Evolutionary conservation across 2,888 invertebrate genomes (phyloP), one percentile per base, ranked within the genome.

Genomic region (Sphaerophoria rueppellii): DNA sequence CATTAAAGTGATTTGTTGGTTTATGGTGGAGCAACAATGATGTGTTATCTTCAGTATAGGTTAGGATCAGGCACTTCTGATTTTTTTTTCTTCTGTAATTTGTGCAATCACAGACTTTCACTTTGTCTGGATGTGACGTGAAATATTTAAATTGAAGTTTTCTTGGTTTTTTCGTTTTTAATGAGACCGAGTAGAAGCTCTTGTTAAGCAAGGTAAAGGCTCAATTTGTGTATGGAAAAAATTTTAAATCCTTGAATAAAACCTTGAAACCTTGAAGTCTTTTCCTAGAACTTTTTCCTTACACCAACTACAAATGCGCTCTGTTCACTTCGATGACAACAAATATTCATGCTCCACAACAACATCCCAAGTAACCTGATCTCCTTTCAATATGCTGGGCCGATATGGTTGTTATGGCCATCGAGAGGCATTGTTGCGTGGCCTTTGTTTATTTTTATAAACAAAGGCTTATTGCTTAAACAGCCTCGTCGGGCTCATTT

Each of bases 1-100:
- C 83, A 69, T 75, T 61, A 75, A 83, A 75, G 83, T 83, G 83
- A 83, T 79, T 79, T 83, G 83, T 79, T 79, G 71, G 70, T 58
- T 80, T 55, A 60, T 34, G 60, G 32, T 67, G 9, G 37, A 16
- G 16, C n/a, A 40, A 46, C 6, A 43, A 43, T 78, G 43, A 43
- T 55, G 63, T 43, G 48, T 48, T 11, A 48, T 16, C 32, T 34
- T 14, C 7, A n/a, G 5, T 60, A n/a, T 37, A 7, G n/a, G n/a
- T 1, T 4, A 7, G 14, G 34, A n/a, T n/a, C 12, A 50, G 34
- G 34, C 5, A 1, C 4, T 37, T 4, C 37, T 37, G 12, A 40
- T 37, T 14, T 58, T 58, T 35, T 34, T 14, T n/a, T 63, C 34
- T 14, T 48, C 46, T 61, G 46, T 32, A 61, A n/a, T 61, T 61